phyloP scores from a whole-genome alignment of 1,140 invertebrate genomes.

The Sarcophaga bullata region DNA sequence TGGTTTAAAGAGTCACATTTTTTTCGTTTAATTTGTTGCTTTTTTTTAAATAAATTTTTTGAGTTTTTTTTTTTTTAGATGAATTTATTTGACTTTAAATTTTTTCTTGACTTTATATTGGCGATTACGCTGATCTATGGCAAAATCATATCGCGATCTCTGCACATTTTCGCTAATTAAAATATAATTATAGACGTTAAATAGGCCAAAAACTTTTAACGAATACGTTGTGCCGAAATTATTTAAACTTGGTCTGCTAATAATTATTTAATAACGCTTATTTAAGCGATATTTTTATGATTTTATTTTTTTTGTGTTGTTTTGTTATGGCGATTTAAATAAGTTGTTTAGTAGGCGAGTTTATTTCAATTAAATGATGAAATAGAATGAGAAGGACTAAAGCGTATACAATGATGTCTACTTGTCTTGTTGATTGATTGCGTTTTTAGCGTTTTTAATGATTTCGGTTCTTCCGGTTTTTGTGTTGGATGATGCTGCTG shows the following conservation, averaged over 20 bases:
- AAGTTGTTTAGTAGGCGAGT: too few relatives aligned
- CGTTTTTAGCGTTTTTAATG: not conserved
- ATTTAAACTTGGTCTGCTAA: conserved; percentile 44
- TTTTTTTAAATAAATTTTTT: not conserved
- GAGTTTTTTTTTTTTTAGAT: not conserved
- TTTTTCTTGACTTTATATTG: conserved; percentile 66
- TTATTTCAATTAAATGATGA: too few relatives aligned
- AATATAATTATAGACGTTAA: conserved; percentile 60
- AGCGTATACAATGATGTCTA: too few relatives aligned
- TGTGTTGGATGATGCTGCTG: not conserved
- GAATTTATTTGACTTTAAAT: conserved; percentile 55
- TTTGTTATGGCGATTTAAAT: too few relatives aligned
- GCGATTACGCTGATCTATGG: conserved; percentile 65
- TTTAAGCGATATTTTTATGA: conserved; percentile 12
- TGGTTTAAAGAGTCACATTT: conserved; percentile 7
- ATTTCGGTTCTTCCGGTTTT: not conserved
- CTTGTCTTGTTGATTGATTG: too few relatives aligned
- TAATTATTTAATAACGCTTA: not conserved
- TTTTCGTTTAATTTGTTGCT: not conserved
- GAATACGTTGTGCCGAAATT: conserved; percentile 66
- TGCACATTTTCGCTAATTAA: conserved; percentile 66
- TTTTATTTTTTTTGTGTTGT: not conserved
- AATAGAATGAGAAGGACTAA: too few relatives aligned
- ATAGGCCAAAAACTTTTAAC: conserved; percentile 61
- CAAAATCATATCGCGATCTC: conserved; percentile 67